Evolutionary conservation across 2,888 invertebrate species (phyloP), one percentile per base, ranked within the genome.

Genomic region (Gandaritis pyraliata): DNA sequence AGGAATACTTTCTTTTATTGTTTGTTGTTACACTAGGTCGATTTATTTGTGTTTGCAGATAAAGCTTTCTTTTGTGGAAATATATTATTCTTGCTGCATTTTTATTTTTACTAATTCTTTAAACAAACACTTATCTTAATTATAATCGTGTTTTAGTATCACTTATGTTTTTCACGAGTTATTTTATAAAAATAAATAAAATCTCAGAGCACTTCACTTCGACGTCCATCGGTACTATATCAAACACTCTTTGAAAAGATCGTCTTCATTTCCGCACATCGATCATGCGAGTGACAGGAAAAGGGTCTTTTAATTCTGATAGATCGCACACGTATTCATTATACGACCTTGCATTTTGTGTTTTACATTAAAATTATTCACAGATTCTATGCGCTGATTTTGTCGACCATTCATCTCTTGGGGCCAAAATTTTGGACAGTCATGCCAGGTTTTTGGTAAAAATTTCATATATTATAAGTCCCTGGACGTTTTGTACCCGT

Each of bases 181-280:
- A 33, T 33, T 33, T 33, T 33, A 49, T 43, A 15, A 51, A 18
- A 18, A 43, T 41, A 45, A 18, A 46, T 23, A 18, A 38, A 43
- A 43, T 59, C 47, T 46, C 51, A 53, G 36, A 58, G 58, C 57
- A 51, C 49, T 39, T 64, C 55, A 66, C 61, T 53, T 62, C 36
- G 61, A 58, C 59, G 64, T 78, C 79, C 78, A 81, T 68, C 75
- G 75, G 43, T 43, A 82, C 78, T 80, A 82, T 82, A 86, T 84
- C 83, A 80, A 76, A 78, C 77, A 81, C 87, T 87, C 85, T 63
- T 83, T 86, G 86, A 87, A 90, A 88, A 89, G 85, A 90, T 89
- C 87, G 81, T 85, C 86, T 90, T 88, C 88, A 90, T 90, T 91
- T 91, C 91, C 90, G 87, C 82, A 79, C 90, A 91, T 91, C 90